These are phyloP conservation scores for Thecophora atra DNA, from an alignment of 2,888 invertebrate genomes.

Conservation along the genomic window DNA sequence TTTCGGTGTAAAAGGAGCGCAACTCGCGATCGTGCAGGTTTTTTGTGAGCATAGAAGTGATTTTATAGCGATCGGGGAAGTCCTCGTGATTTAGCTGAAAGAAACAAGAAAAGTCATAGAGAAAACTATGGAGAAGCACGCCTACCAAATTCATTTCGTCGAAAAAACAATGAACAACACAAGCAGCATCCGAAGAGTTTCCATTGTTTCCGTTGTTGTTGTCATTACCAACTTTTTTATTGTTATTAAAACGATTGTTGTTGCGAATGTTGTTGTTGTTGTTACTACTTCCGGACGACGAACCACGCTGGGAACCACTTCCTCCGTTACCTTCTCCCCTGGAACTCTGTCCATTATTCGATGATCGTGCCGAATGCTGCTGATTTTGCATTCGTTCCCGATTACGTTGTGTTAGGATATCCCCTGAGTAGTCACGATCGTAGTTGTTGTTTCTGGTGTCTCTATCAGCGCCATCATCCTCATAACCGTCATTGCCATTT, in stretches of 20 bases:
- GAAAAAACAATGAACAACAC: slow-evolving; percentile 76
- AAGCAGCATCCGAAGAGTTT: slow-evolving; percentile 59
- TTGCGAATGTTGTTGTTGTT: slow-evolving; percentile 40
- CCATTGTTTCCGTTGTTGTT: slow-evolving; percentile 40
- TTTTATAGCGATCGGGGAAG: slow-evolving; percentile 72
- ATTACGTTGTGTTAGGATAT: slow-evolving; percentile 47
- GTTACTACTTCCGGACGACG: neutral
- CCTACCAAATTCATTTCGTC: slow-evolving; percentile 75
- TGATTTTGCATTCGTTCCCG: slow-evolving; percentile 44
- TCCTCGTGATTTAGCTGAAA: slow-evolving; percentile 59
- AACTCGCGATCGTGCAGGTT: slow-evolving; percentile 73
- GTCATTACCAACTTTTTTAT: slow-evolving; percentile 32
- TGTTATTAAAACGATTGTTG: slow-evolving; percentile 41
- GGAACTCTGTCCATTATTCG: slow-evolving; percentile 27
- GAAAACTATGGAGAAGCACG: neutral
- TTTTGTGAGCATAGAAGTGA: slow-evolving; percentile 72
- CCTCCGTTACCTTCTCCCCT: slow-evolving; percentile 20
- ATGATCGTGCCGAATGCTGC: slow-evolving; percentile 44
- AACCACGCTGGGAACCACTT: slow-evolving; percentile 2
- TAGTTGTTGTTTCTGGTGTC: slow-evolving; percentile 36
- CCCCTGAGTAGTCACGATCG: slow-evolving; percentile 28
- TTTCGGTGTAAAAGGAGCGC: slow-evolving; percentile 75
- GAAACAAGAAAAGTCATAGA: neutral
- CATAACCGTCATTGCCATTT: slow-evolving; percentile 37
- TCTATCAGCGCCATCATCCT: slow-evolving; percentile 55